These are phyloP conservation scores for Reticulitermes speratus DNA, from an alignment of 1,140 invertebrate species.

Conservation along the genomic window DNA sequence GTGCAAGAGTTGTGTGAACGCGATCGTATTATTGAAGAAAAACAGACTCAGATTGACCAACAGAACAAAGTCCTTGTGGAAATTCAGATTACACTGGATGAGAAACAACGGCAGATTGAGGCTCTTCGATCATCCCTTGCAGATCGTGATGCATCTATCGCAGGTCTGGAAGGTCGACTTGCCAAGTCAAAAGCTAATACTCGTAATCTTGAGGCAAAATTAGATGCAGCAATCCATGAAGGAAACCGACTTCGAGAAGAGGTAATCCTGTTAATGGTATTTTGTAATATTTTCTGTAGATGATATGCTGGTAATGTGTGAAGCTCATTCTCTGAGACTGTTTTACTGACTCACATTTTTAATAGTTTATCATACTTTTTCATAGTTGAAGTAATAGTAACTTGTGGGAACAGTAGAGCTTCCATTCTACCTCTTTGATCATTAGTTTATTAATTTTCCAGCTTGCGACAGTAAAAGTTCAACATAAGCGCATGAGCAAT, in stretches of 20 bases:
- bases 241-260: conserved; percentile 25
- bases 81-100: conserved; percentile 45
- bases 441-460: not conserved
- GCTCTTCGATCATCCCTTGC: conserved; percentile 40
- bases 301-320: no score
- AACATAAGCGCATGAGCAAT: not conserved
- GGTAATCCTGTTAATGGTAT: not conserved
- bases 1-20: conserved; percentile 42
- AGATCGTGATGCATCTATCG: conserved; percentile 31
- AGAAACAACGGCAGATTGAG: conserved; percentile 47
- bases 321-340: no score
- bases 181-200: conserved; percentile 20
- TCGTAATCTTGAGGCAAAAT: conserved; percentile 1
- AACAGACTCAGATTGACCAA: conserved; percentile 47
- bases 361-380: no score
- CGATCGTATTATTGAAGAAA: conserved; percentile 48
- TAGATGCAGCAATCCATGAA: conserved; percentile 13
- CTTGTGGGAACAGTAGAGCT: not conserved
- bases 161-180: conserved; percentile 23
- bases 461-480: not conserved
- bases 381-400: not conserved
- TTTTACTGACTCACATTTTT: no score
- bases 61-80: conserved; percentile 47
- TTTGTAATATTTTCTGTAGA: no score
- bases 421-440: not conserved